phyloP scores from a whole-genome alignment of 1,140 invertebrate genomes.

The Polypedilum vanderplanki region DNA sequence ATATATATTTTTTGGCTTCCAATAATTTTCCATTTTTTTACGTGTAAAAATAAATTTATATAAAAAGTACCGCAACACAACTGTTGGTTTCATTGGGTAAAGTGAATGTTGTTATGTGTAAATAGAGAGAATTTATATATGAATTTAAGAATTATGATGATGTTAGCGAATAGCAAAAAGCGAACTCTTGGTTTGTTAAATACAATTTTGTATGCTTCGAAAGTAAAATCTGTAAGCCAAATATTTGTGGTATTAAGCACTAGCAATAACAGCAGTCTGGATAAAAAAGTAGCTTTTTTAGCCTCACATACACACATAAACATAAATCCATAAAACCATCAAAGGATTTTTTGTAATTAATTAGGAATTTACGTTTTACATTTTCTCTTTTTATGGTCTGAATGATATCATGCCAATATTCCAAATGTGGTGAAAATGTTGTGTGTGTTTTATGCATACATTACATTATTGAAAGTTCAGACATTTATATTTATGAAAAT shows the following conservation, averaged over 20 bases:
- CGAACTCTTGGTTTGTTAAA: background rate
- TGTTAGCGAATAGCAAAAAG: background rate
- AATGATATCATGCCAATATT: too few relatives aligned
- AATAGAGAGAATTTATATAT: background rate
- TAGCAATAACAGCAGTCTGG: background rate
- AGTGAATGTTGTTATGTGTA: background rate
- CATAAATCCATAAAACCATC: slow-evolving; percentile 18
- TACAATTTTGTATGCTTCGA: background rate
- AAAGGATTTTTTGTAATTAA: slow-evolving; percentile 20
- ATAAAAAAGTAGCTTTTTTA: slow-evolving; percentile 1
- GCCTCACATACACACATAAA: background rate
- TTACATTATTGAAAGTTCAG: background rate
- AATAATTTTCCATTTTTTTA: too few relatives aligned
- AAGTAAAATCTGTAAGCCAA: background rate
- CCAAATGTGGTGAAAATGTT: too few relatives aligned
- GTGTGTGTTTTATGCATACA: background rate
- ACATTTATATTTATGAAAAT: slow-evolving; percentile 7
- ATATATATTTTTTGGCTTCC: too few relatives aligned
- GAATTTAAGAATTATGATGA: background rate
- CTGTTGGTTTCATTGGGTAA: background rate
- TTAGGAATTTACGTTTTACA: slow-evolving; percentile 2
- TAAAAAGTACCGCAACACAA: background rate
- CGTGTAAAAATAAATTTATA: too few relatives aligned
- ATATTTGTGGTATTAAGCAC: background rate
- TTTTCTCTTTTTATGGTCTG: background rate